Conservation (phyloP, 2,113 vertebrate genomes). For the Psettodes erumei region DNA sequence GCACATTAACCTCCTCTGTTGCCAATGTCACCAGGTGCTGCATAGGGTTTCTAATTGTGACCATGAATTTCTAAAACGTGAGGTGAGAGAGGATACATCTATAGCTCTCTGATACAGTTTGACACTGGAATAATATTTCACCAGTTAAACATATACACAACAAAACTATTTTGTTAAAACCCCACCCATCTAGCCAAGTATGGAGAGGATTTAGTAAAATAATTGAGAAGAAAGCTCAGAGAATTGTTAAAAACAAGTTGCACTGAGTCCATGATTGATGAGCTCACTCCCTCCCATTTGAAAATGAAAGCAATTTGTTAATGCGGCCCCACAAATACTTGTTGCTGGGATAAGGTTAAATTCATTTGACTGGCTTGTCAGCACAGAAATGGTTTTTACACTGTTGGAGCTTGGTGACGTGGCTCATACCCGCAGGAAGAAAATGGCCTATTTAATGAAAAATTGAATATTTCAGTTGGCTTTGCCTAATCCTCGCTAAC, state of each 20-base stretch:
- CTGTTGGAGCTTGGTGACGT: constrained; percentile 13
- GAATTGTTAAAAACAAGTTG: not conserved
- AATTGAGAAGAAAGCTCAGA: not conserved
- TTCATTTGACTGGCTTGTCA: constrained; percentile 11
- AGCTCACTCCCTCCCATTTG: not conserved
- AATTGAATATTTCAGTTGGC: constrained; percentile 58
- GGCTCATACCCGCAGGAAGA: constrained; percentile 26
- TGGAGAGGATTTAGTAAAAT: not conserved
- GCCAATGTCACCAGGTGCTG: not conserved
- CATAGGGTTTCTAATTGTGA: not conserved
- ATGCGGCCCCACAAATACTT: not conserved
- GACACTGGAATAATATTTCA: not conserved
- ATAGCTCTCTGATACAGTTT: not conserved
- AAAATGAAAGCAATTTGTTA: constrained; percentile 9
- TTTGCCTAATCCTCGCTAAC: constrained; percentile 56
- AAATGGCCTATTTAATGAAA: constrained; percentile 59
- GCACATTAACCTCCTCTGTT: not conserved
- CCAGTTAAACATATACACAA: not conserved
- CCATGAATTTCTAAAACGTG: not conserved
- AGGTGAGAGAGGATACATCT: not conserved
- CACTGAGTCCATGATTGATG: constrained; percentile 3
- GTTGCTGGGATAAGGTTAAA: constrained; percentile 17
- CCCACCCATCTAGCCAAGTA: too few species aligned
- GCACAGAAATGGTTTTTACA: not conserved
- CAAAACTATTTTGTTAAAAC: not conserved